phyloP scores from a whole-genome alignment of 2,113 vertebrate genomes.

The Trematomus loennbergii region DNA sequence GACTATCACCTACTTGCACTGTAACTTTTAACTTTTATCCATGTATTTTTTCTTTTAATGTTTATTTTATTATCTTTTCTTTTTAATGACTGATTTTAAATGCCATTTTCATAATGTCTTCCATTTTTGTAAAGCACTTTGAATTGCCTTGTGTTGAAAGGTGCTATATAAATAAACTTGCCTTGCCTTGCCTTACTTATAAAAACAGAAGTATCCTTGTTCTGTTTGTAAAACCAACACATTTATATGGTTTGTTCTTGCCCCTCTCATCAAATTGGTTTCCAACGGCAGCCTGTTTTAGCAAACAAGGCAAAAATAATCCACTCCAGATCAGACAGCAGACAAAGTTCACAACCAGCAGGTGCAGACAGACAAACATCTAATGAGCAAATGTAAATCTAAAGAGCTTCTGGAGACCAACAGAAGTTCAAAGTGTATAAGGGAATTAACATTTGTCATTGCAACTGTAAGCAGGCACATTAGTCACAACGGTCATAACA shows the following conservation, averaged over 20 bases:
- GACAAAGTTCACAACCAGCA: not conserved
- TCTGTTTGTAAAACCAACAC: not conserved
- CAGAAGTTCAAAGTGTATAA: no score
- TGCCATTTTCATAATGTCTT: no score
- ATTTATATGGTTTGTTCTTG: not conserved
- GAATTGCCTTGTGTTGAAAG: no score
- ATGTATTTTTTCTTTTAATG: no score
- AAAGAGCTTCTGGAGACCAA: not conserved
- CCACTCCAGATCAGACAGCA: not conserved
- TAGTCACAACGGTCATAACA: not conserved
- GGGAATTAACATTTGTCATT: no score
- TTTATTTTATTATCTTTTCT: no score
- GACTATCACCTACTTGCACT: not conserved
- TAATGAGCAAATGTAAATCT: not conserved
- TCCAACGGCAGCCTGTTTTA: not conserved
- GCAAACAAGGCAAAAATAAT: conserved; percentile 2
- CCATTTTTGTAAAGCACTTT: no score
- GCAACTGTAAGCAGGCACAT: not conserved
- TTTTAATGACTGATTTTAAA: no score
- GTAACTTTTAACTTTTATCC: no score
- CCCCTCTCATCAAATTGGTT: not conserved
- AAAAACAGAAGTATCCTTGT: not conserved
- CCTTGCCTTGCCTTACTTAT: no score
- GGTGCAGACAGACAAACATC: not conserved
- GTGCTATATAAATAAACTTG: no score